phyloP scores from a whole-genome alignment of 2,888 invertebrate species.

The Pseudococcus jackbeardsleyi region DNA sequence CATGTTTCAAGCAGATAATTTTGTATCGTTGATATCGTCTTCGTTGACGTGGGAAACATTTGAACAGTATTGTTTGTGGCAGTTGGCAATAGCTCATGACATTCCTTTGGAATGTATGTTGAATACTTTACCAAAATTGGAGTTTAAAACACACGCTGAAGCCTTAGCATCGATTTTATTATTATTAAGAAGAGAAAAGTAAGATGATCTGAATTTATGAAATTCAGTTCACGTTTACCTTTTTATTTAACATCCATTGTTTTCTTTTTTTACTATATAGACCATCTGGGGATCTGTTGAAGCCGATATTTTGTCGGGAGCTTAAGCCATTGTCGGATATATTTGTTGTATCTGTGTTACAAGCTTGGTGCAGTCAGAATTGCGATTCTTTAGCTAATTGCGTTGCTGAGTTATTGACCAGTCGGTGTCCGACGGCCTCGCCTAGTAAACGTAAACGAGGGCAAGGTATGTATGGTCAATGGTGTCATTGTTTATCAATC shows the following conservation, averaged over 20 bases:
- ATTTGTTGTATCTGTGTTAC: slow-evolving; percentile 91
- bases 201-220: slow-evolving; percentile 67
- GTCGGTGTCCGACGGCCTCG: slow-evolving; percentile 87
- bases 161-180: slow-evolving; percentile 91
- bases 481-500: too few relatives aligned
- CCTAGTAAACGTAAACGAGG: slow-evolving; percentile 91
- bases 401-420: slow-evolving; percentile 82
- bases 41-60: slow-evolving; percentile 97
- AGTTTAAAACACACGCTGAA: slow-evolving; percentile 89
- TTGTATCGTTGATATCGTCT: slow-evolving; percentile 81
- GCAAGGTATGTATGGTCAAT: slow-evolving; percentile 64
- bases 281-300: slow-evolving; percentile 87
- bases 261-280: slow-evolving; percentile 70
- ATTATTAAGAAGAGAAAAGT: slow-evolving; percentile 91
- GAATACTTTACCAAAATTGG: slow-evolving; percentile 84
- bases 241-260: background rate
- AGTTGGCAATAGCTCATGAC: slow-evolving; percentile 93
- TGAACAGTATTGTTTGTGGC: slow-evolving; percentile 98
- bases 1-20: slow-evolving; percentile 85
- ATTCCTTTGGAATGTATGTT: slow-evolving; percentile 92
- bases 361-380: slow-evolving; percentile 94
- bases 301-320: slow-evolving; percentile 84
- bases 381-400: slow-evolving; percentile 90
- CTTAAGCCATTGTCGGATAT: slow-evolving; percentile 82
- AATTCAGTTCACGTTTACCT: background rate